Evolutionary conservation across 2,797 vertebrate species (phyloP), one percentile per base, ranked within the genome.

Genomic region (Acanthornis magna): DNA sequence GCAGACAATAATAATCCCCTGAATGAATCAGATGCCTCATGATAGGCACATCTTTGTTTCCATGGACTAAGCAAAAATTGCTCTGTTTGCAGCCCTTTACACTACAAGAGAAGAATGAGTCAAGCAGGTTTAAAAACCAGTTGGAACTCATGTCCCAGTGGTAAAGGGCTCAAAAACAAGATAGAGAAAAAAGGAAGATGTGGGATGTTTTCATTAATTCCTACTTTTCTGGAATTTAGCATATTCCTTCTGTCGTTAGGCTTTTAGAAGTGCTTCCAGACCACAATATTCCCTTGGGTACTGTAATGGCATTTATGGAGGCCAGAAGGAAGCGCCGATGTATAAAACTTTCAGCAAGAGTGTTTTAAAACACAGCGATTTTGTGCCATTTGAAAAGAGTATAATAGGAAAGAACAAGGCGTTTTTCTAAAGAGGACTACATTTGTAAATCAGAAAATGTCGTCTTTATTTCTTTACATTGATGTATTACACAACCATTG

Each of bases 321-420:
- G 42, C 16, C 65, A 91, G 94, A 92, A 89, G 72, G 48, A 91
- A 65, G 66, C 10, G 27, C 71, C 85, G 93, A 93, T 7, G 65
- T 94, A 94, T 95, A 93, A 95, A 95, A 89, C 79, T 85, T 93
- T 78, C 68, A 92, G 55, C 51, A 86, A 68, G 91, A 73, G n/a
- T 23, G 2, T 51, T 91, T 62, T 65, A 90, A 92, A 88, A 75
- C 27, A 63, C 36, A 61, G 11, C 1, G 2, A 76, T 79, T 88
- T 67, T 92, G 36, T 81, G 32, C 10, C 17, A 53, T 86, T 86
- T 84, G 30, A 79, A 85, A 88, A 71, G 19, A 60, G 11, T 66
- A 57, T 76, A 29, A 81, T 10, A 73, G 14, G 63, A 88, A 66
- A 88, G 76, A 90, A 54, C 45, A 82, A 85, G 55, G 18, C 5